Conservation (phyloP, 2,888 invertebrate genomes). For the Frankliniella fusca region DNA sequence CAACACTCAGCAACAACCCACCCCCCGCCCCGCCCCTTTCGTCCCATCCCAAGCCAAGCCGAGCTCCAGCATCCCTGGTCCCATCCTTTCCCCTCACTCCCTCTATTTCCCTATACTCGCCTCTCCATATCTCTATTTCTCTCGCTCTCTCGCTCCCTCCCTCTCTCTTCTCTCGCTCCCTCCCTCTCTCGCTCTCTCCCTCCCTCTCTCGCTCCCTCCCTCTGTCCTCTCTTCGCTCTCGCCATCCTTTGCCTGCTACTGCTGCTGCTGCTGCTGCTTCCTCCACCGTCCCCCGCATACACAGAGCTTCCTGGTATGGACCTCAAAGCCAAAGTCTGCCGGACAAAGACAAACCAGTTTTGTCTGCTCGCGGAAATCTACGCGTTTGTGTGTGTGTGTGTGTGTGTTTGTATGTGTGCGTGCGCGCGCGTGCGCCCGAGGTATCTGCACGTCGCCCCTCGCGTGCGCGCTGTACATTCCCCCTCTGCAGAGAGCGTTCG, state of each 20-base stretch:
- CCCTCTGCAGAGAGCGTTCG: too few species aligned
- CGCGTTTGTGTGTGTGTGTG: not conserved
- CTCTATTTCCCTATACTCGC: not conserved
- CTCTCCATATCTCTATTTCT: not conserved
- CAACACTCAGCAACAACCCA: not conserved
- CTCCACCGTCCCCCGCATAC: too few species aligned
- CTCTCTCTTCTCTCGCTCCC: not conserved
- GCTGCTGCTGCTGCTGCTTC: too few species aligned
- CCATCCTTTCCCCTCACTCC: not conserved
- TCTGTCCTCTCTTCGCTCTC: not conserved
- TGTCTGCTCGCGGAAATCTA: too few species aligned
- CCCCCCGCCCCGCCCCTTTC: not conserved
- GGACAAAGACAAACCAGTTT: too few species aligned
- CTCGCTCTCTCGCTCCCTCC: not conserved
- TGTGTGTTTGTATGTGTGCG: not conserved
- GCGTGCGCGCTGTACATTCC: too few species aligned
- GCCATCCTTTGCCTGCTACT: too few species aligned
- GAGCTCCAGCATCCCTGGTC: not conserved
- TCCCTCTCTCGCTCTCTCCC: not conserved
- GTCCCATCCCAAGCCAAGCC: too few species aligned
- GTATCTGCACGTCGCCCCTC: not conserved
- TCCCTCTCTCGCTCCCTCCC: not conserved
- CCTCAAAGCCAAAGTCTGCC: too few species aligned
- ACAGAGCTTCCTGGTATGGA: too few species aligned
- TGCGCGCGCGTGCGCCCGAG: not conserved